phyloP scores from a whole-genome alignment of 2,113 vertebrate species.

The Anolis sagrei region DNA sequence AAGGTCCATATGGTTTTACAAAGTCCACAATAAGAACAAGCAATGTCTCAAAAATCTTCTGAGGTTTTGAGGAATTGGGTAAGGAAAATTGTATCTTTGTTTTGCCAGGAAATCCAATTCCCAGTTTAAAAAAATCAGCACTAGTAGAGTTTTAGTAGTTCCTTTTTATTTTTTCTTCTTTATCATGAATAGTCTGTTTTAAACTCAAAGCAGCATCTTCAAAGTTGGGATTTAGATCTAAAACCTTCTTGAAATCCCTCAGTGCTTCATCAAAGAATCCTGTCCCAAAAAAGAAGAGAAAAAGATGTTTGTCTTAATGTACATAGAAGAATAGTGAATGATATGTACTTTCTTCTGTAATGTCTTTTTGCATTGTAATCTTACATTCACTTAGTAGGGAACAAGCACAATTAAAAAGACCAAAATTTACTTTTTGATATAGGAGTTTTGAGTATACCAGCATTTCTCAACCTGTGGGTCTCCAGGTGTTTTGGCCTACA shows the following conservation, averaged over 20 bases:
- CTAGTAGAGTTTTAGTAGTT: slow-evolving; percentile 71
- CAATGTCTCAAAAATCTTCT: background rate
- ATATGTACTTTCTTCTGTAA: background rate
- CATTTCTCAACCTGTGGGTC: no score
- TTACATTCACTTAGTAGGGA: background rate
- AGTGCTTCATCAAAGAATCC: slow-evolving; percentile 91
- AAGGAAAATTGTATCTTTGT: background rate
- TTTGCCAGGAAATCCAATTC: slow-evolving; percentile 1
- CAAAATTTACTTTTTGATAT: background rate
- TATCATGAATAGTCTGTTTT: slow-evolving; percentile 86
- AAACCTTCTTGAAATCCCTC: slow-evolving; percentile 87
- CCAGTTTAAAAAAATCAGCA: background rate
- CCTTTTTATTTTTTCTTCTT: slow-evolving; percentile 83
- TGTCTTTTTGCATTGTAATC: background rate
- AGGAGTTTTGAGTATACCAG: no score
- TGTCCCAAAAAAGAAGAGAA: slow-evolving; percentile 51
- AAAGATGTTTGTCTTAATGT: background rate
- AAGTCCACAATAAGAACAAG: background rate
- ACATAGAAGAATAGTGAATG: background rate
- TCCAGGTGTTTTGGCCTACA: no score
- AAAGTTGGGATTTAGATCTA: slow-evolving; percentile 89
- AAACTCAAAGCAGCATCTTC: slow-evolving; percentile 91
- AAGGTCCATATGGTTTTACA: background rate
- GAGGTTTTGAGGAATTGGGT: background rate
- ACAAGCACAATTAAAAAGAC: background rate